These are phyloP conservation scores for Eurystomus glaucurus DNA, from an alignment of 2,797 vertebrate genomes.

Conservation along the genomic window DNA sequence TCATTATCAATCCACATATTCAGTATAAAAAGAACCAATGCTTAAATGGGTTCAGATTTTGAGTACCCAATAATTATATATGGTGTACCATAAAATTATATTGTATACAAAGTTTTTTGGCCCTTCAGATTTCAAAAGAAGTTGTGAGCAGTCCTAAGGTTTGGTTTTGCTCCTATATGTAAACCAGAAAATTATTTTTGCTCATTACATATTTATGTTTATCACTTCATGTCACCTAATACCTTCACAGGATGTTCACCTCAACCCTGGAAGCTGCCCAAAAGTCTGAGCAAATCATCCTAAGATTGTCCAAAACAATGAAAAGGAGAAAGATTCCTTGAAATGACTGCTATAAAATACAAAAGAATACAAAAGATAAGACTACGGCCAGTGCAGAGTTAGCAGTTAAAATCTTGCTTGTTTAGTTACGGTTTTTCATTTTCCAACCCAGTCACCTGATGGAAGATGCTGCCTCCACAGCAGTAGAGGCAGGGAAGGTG, in stretches of 20 bases:
- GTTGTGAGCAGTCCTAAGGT: background rate
- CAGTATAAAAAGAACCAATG: background rate
- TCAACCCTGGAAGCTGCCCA: background rate
- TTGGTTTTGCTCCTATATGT: background rate
- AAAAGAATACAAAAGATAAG: background rate
- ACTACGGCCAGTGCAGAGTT: background rate
- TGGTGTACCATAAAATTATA: no score
- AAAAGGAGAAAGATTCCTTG: background rate
- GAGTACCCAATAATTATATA: background rate
- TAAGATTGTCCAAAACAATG: background rate
- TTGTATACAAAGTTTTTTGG: background rate
- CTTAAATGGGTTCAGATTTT: background rate
- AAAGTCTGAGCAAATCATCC: background rate
- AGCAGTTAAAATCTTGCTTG: background rate
- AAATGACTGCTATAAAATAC: background rate
- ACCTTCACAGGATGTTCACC: background rate
- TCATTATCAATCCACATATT: background rate
- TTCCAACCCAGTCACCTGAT: rapidly evolving
- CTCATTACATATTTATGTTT: background rate
- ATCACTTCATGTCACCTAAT: background rate
- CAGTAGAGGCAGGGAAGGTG: background rate
- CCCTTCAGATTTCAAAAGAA: background rate
- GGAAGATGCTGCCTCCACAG: background rate
- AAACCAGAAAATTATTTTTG: background rate
- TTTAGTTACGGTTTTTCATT: background rate